A percentile compares a stretch with the other conserved stretches of the same genome.
phyloP scores from a whole-genome alignment of 2,888 invertebrate genomes.

The Drosophila tanythrix region DNA sequence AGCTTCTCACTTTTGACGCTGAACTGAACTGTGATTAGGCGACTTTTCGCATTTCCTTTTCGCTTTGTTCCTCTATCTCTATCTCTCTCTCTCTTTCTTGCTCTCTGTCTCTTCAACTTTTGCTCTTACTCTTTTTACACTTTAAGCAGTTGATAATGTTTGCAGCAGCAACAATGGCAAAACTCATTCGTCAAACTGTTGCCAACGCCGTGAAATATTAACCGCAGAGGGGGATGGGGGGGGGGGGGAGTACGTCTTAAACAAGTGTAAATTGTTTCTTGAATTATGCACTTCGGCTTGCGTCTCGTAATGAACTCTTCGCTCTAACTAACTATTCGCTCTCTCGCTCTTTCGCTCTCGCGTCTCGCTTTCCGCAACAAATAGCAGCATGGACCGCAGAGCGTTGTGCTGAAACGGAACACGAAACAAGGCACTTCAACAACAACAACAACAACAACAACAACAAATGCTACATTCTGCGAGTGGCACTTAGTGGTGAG shows the following conservation, averaged over 20 bases:
- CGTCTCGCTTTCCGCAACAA: neutral
- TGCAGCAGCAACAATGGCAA: conserved; percentile 22
- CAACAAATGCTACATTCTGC: neutral
- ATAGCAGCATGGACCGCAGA: conserved; percentile 20
- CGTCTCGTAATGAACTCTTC: conserved; percentile 47
- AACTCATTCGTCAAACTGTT: conserved; percentile 56
- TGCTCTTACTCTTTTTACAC: conserved; percentile 2
- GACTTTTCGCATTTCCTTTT: conserved; percentile 20
- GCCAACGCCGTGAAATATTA: conserved; percentile 28
- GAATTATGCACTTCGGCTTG: conserved; percentile 62
- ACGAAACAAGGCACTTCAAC: conserved; percentile 32
- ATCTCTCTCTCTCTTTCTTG: neutral
- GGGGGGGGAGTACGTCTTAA: neutral
- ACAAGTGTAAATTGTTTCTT: conserved; percentile 48
- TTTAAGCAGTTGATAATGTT: conserved; percentile 27
- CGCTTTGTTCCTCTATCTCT: neutral
- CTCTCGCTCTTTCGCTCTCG: neutral
- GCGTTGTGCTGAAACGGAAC: conserved; percentile 8
- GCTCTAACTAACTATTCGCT: neutral
- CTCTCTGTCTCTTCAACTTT: neutral
- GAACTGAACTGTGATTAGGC: conserved; percentile 61
- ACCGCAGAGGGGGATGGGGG: neutral
- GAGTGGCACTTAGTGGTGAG: neutral
- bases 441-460: conserved; percentile 4
- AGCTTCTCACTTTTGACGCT: conserved; percentile 13